Percentiles rank a stretch among this genome's conserved stretches.
Conservation (phyloP, 2,113 vertebrate species). For the Chaetops frenatus region DNA sequence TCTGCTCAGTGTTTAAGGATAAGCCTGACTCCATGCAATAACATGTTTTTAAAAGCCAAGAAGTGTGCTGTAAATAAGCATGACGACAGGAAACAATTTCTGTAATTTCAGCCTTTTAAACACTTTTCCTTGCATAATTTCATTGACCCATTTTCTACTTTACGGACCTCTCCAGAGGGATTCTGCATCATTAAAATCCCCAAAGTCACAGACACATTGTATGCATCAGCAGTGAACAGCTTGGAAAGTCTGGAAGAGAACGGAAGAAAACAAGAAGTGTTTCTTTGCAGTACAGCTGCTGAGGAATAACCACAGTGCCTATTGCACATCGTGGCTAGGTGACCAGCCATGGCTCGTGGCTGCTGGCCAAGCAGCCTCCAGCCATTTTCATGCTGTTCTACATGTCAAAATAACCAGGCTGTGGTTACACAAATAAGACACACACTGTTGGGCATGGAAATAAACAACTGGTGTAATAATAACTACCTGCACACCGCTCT, state of each 20-base stretch:
- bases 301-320: background rate
- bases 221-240: background rate
- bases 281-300: background rate
- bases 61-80: background rate
- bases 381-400: background rate
- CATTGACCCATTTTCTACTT: background rate
- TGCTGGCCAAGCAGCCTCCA: background rate
- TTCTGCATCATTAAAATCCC: background rate
- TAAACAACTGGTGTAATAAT: background rate
- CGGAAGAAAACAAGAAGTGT: background rate
- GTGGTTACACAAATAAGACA: background rate
- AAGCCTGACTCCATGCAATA: background rate
- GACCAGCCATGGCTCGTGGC: background rate
- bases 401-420: background rate
- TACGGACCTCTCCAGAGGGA: background rate
- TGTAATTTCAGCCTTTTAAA: background rate
- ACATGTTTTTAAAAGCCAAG: background rate
- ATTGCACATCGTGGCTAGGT: background rate
- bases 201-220: background rate
- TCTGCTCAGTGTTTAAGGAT: background rate
- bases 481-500: background rate
- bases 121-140: background rate
- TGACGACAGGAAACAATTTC: background rate
- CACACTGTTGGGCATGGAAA: background rate
- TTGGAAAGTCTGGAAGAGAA: background rate